phyloP scores from a whole-genome alignment of 1,140 invertebrate genomes.

The Diabrotica virgifera region DNA sequence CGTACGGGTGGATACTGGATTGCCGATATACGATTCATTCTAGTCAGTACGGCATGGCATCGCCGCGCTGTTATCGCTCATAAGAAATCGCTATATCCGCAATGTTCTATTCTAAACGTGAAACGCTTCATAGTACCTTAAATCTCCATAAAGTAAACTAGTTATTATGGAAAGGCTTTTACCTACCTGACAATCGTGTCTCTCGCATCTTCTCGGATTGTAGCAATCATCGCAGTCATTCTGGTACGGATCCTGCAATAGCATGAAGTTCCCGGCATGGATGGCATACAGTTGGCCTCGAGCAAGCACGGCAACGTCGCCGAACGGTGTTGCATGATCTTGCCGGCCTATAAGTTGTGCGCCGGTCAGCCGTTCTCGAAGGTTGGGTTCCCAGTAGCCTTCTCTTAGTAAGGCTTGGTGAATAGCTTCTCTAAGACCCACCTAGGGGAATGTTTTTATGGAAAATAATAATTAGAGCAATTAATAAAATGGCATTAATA shows the following conservation, averaged over 20 bases:
- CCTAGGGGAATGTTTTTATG: not conserved
- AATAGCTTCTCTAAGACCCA: slow-evolving; percentile 43
- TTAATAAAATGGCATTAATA: too few relatives aligned
- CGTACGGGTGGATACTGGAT: too few relatives aligned
- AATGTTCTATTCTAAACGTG: too few relatives aligned
- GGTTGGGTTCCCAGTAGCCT: slow-evolving; percentile 50
- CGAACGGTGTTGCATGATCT: slow-evolving; percentile 50
- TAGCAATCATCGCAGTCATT: slow-evolving; percentile 49
- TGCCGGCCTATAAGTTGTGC: slow-evolving; percentile 54
- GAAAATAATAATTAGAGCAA: not conserved
- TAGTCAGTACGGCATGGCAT: too few relatives aligned
- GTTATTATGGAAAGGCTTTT: too few relatives aligned
- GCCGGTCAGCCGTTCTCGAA: slow-evolving; percentile 53
- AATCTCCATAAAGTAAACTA: too few relatives aligned
- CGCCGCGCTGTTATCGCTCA: too few relatives aligned
- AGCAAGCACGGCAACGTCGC: slow-evolving; percentile 60
- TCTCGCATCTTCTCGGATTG: slow-evolving; percentile 24
- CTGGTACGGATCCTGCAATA: slow-evolving; percentile 56
- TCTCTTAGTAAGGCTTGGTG: slow-evolving; percentile 50
- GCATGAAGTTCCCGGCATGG: slow-evolving; percentile 49
- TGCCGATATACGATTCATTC: too few relatives aligned
- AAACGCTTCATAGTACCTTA: too few relatives aligned
- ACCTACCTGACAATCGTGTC: slow-evolving; percentile 24
- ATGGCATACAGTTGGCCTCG: slow-evolving; percentile 57
- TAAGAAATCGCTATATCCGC: too few relatives aligned